These are phyloP conservation scores for Tinea pellionella DNA, from an alignment of 2,888 invertebrate species.

Conservation along the genomic window DNA sequence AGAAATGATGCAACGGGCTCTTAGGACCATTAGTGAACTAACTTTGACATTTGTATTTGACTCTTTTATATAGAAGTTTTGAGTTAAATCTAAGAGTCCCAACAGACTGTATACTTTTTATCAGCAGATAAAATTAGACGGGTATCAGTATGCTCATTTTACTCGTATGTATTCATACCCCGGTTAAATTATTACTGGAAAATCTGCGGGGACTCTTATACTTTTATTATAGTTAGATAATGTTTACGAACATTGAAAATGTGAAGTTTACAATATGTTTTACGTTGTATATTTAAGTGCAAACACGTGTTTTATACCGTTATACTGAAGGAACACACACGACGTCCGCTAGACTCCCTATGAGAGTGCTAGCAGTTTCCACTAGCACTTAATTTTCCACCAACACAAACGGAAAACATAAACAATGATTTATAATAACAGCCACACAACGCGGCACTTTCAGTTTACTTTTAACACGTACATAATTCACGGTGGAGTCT, in stretches of 20 bases:
- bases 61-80: neutral
- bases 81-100: too few species aligned
- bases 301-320: neutral
- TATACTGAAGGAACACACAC: neutral
- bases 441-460: constrained; percentile 66
- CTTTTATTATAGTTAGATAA: neutral
- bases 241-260: neutral
- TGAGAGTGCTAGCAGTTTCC: constrained; percentile 52
- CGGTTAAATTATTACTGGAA: too few species aligned
- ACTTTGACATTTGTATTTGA: neutral
- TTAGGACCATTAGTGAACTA: neutral
- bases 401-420: constrained; percentile 65
- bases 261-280: neutral
- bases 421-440: constrained; percentile 71
- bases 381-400: constrained; percentile 59
- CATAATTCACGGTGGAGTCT: constrained; percentile 67
- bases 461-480: constrained; percentile 70
- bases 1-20: too few species aligned
- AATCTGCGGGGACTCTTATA: too few species aligned
- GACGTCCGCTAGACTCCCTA: constrained; percentile 18
- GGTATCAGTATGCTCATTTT: too few species aligned
- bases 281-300: neutral
- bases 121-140: too few species aligned
- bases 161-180: too few species aligned
- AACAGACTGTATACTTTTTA: too few species aligned